Conservation (phyloP, 1,140 invertebrate genomes). For the Pseudachorutes palmiensis region DNA sequence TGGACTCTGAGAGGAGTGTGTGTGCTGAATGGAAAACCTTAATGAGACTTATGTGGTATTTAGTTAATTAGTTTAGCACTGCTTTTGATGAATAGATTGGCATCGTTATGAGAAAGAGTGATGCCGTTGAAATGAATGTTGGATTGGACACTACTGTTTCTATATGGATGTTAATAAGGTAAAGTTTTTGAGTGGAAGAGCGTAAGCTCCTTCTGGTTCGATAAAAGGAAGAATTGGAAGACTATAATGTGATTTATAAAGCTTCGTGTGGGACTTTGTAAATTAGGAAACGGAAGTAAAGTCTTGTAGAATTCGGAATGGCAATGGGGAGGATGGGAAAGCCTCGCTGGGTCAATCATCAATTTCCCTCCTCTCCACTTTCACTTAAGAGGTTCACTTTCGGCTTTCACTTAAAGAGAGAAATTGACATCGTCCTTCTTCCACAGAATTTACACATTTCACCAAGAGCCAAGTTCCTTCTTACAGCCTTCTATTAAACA, state of each 20-base stretch:
- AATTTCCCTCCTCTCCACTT: neutral
- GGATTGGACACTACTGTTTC: neutral
- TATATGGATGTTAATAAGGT: neutral
- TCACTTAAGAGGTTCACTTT: neutral
- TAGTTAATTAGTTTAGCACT: no score
- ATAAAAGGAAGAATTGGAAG: neutral
- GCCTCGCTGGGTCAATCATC: neutral
- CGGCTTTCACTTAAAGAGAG: neutral
- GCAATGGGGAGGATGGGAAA: neutral
- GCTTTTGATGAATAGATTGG: no score
- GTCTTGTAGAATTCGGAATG: neutral
- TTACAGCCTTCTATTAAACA: no score
- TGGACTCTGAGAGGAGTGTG: no score
- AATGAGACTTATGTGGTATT: no score
- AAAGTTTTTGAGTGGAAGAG: no score
- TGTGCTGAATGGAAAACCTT: no score
- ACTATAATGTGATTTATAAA: neutral
- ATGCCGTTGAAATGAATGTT: neutral
- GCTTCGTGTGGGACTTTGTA: neutral
- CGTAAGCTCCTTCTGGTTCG: neutral
- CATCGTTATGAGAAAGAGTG: no score
- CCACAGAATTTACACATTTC: neutral
- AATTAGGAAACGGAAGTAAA: neutral
- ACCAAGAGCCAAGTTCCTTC: no score
- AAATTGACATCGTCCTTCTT: neutral